Evolutionary conservation across 2,888 invertebrate genomes (phyloP).

Genomic region (Myopa testacea): DNA sequence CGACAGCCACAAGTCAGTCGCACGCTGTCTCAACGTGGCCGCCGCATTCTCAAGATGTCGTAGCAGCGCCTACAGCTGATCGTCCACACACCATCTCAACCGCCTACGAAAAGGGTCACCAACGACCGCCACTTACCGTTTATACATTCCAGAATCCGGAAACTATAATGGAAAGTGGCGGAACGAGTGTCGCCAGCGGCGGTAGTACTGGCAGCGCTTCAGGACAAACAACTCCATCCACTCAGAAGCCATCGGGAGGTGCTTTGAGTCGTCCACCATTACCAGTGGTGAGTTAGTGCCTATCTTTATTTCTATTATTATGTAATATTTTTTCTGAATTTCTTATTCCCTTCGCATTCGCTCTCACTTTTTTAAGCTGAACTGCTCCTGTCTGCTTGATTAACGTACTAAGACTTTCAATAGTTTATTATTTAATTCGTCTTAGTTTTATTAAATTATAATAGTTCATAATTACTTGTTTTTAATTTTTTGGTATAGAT

Average conservation of each 20-base stretch:
- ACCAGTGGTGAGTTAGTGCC: conserved; percentile 73
- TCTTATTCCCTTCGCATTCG: too few relatives aligned
- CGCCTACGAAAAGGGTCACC: conserved; percentile 88
- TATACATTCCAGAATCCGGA: conserved; percentile 89
- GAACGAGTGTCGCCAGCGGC: conserved; percentile 44
- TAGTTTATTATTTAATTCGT: too few relatives aligned
- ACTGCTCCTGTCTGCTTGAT: too few relatives aligned
- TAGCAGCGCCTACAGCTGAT: conserved; percentile 74
- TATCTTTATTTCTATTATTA: not conserved
- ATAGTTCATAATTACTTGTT: too few relatives aligned
- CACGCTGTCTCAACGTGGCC: conserved; percentile 69
- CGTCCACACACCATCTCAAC: conserved; percentile 95
- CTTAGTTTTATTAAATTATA: too few relatives aligned
- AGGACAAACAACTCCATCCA: conserved; percentile 61
- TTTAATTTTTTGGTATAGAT: too few relatives aligned
- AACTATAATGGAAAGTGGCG: conserved; percentile 65
- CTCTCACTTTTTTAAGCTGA: too few relatives aligned
- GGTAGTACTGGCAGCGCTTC: conserved; percentile 48
- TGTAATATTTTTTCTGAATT: too few relatives aligned
- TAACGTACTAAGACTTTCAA: too few relatives aligned
- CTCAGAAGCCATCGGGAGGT: conserved; percentile 70
- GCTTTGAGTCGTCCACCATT: conserved; percentile 76
- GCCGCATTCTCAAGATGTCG: conserved; percentile 68
- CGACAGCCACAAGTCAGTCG: conserved; percentile 68
- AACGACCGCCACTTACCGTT: conserved; percentile 85